Evolutionary conservation across 2,113 vertebrate species (phyloP).

Genomic region (Catharus fuscescens): DNA sequence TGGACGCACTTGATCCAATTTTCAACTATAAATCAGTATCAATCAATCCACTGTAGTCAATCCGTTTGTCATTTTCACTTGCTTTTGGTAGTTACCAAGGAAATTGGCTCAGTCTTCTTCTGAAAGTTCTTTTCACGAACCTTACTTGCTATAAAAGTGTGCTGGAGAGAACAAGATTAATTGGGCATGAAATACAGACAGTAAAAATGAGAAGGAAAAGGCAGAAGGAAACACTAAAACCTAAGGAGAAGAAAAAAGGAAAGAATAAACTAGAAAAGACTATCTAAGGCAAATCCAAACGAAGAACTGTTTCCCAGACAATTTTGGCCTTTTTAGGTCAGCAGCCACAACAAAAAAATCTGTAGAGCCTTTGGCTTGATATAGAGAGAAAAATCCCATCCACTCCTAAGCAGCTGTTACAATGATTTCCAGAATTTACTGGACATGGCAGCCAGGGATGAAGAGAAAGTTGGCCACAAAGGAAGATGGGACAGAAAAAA

Average conservation of each 20-base stretch:
- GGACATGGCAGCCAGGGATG: not conserved
- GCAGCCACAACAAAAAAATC: not conserved
- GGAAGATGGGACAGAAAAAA: not conserved
- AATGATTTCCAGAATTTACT: not conserved
- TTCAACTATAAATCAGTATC: constrained; percentile 43
- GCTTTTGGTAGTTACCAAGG: constrained; percentile 14
- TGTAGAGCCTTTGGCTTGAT: not conserved
- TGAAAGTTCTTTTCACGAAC: constrained; percentile 15
- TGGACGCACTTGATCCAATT: not conserved
- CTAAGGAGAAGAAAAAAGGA: not conserved
- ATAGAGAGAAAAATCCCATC: not conserved
- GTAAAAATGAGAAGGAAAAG: not conserved
- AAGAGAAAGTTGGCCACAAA: not conserved
- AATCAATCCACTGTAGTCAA: constrained; percentile 32
- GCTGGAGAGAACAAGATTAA: not conserved
- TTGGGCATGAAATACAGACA: not conserved
- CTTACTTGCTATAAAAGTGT: not conserved
- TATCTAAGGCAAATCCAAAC: not conserved
- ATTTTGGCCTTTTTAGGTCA: not conserved
- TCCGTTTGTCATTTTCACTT: not conserved
- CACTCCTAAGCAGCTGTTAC: not conserved
- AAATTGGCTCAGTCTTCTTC: constrained; percentile 29
- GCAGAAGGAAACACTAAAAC: not conserved
- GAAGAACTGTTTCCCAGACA: not conserved
- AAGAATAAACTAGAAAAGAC: not conserved